Evolutionary conservation across 2,888 invertebrate species (phyloP), one percentile per base, ranked within the genome.

Genomic region (Campopleginae sp.): DNA sequence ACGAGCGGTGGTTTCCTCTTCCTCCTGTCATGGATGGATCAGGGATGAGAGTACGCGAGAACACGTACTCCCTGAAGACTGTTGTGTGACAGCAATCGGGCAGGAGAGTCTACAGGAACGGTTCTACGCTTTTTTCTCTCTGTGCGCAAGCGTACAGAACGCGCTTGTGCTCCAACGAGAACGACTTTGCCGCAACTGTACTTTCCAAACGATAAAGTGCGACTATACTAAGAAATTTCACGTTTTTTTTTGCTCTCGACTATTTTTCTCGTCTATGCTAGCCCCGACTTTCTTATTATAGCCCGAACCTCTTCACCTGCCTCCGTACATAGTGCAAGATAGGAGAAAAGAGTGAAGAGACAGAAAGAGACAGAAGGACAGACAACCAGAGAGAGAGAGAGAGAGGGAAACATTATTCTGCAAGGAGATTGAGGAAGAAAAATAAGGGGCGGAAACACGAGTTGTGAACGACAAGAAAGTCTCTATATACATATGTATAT

Each of bases 211-310:
- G 66, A 58, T 12, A 74, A 84, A 80, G 74, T 78, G 74, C 48
- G 74, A 74, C 58, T 58, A 58, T 68, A 54, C 38, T 70, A 46
- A 81, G 61, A 74, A 81, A 74, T 84, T 74, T 77, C 44, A 63
- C 84, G 46, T 58, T 58, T 70, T 74, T 70, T 74, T 58, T 58
- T 66, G 8, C 72, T 63, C 70, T 33, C 17, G 44, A 42, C 10
- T 23, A 44, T 72, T 81, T 44, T 48, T 72, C 81, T 84, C 70
- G 83, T 79, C 80, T 72, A 58, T 74, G 31, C 74, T 12, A 61
- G 58, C 77, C 46, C 33, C 75, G 82, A 80, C 71, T 85, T 85
- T 85, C 85, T 85, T 85, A 82, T 85, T 82, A 82, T 44, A 76
- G 48, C 75, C 54, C 31, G 71, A 82, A 82, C 79, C 48, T 75